Percentiles rank a stretch among this genome's conserved stretches.
phyloP scores from a whole-genome alignment of 1,140 invertebrate species.

The Anadara kagoshimensis region DNA sequence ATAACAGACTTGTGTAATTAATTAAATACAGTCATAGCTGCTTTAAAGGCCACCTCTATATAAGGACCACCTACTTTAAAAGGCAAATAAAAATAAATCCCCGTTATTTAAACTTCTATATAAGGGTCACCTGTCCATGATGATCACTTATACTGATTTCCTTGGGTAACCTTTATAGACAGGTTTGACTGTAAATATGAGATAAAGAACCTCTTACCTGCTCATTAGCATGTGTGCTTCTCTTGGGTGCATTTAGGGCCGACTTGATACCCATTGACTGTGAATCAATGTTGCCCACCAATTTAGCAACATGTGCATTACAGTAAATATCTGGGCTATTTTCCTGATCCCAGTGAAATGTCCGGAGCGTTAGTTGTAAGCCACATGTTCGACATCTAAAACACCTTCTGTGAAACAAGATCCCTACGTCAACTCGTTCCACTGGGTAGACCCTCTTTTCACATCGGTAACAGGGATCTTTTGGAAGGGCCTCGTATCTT shows the following conservation, averaged over 20 bases:
- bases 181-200: too few relatives aligned
- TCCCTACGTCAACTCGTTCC: constrained; percentile 69
- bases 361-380: constrained; percentile 64
- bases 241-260: constrained; percentile 65
- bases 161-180: too few relatives aligned
- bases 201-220: constrained; percentile 53
- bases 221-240: constrained; percentile 47
- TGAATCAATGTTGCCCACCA: constrained; percentile 61
- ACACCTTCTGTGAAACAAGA: constrained; percentile 67
- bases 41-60: too few relatives aligned
- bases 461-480: constrained; percentile 66
- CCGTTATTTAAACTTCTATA: too few relatives aligned
- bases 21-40: too few relatives aligned
- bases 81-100: too few relatives aligned
- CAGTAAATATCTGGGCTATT: constrained; percentile 68
- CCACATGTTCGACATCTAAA: constrained; percentile 67
- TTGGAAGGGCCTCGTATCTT: constrained; percentile 36
- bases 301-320: constrained; percentile 64
- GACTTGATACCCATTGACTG: constrained; percentile 66
- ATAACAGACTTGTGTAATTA: too few relatives aligned
- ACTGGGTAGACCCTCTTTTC: constrained; percentile 69
- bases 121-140: too few relatives aligned
- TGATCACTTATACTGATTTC: too few relatives aligned
- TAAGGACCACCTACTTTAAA: too few relatives aligned
- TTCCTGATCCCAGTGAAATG: constrained; percentile 66